These are phyloP conservation scores for Norana najaformis DNA, from an alignment of 2,888 invertebrate species.

Conservation along the genomic window DNA sequence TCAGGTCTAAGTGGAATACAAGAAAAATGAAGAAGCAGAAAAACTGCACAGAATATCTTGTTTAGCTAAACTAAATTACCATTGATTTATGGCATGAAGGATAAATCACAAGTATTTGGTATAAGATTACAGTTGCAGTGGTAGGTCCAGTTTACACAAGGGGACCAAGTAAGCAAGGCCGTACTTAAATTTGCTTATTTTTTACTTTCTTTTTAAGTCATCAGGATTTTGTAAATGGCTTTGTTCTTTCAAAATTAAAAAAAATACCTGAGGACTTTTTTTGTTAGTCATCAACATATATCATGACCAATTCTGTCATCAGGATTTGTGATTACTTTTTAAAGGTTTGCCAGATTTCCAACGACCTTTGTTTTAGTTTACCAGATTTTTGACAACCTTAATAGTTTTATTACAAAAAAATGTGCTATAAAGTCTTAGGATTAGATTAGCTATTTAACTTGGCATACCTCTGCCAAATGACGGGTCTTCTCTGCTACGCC, in stretches of 20 bases:
- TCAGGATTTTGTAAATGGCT: no score
- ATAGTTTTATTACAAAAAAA: background rate
- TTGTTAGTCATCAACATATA: no score
- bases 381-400: background rate
- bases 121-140: no score
- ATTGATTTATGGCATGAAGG: background rate
- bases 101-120: background rate
- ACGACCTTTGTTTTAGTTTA: background rate
- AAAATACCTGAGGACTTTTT: no score
- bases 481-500: conserved; percentile 79
- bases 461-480: conserved; percentile 62
- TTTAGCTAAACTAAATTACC: background rate
- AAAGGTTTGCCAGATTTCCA: no score
- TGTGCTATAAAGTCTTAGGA: background rate
- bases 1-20: background rate
- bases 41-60: background rate
- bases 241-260: no score
- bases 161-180: no score
- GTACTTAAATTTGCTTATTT: no score
- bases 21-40: background rate
- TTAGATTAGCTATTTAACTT: background rate
- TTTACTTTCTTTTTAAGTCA: no score
- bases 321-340: no score
- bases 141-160: no score
- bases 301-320: no score